phyloP scores from a whole-genome alignment of 2,797 vertebrate species.

The Numenius phaeopus region DNA sequence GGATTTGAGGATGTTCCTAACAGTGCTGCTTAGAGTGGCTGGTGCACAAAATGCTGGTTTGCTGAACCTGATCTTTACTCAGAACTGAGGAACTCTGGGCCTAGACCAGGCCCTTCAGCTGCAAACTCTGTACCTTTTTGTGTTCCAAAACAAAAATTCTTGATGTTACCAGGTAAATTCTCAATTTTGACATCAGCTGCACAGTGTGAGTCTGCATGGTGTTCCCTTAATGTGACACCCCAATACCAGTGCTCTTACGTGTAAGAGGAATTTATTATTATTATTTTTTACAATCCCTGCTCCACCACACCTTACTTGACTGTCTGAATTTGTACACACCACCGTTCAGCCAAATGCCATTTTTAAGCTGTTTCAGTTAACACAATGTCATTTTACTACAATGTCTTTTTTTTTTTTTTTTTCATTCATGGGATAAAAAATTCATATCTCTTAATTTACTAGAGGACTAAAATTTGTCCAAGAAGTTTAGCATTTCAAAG shows the following conservation, averaged over 20 bases:
- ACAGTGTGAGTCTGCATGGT: background rate
- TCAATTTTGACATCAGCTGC: background rate
- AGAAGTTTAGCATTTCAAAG: background rate
- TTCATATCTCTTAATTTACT: background rate
- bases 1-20: background rate
- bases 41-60: background rate
- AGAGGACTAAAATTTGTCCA: background rate
- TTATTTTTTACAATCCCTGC: background rate
- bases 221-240: background rate
- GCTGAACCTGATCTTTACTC: background rate
- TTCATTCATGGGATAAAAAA: background rate
- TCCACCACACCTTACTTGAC: background rate
- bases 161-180: background rate
- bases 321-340: background rate
- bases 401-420: background rate
- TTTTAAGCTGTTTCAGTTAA: background rate
- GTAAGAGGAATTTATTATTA: background rate
- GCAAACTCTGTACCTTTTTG: background rate
- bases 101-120: background rate
- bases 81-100: background rate
- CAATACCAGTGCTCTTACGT: background rate
- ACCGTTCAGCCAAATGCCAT: background rate
- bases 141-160: background rate
- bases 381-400: background rate
- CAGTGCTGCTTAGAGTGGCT: background rate